A percentile compares a stretch with the other conserved stretches of the same genome.
phyloP scores from a whole-genome alignment of 2,113 vertebrate species.

The Chamaea fasciata region DNA sequence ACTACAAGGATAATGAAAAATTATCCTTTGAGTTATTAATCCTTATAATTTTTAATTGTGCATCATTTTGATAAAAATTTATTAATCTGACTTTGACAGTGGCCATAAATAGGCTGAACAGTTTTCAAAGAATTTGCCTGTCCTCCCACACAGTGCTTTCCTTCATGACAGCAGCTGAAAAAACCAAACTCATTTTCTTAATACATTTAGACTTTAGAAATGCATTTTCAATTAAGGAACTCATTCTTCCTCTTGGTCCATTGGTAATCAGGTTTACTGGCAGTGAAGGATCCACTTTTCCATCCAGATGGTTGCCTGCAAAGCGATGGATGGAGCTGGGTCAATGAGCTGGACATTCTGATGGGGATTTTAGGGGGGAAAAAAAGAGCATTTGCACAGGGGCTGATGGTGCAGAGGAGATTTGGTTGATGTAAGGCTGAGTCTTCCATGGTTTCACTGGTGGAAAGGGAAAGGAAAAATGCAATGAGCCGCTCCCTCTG shows the following conservation, averaged over 20 bases:
- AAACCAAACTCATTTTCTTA: slow-evolving; percentile 11
- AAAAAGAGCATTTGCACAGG: not conserved
- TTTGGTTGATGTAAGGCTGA: not conserved
- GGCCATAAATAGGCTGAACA: slow-evolving; percentile 39
- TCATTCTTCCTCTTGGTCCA: not conserved
- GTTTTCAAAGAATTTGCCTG: slow-evolving; percentile 39
- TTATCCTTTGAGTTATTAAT: not conserved
- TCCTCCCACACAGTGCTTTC: slow-evolving; percentile 48
- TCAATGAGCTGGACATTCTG: not conserved
- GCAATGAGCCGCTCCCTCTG: not conserved
- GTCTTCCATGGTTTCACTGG: not conserved
- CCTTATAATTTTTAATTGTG: not conserved
- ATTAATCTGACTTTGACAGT: slow-evolving; percentile 34
- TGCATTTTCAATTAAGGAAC: not conserved
- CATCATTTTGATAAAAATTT: not conserved
- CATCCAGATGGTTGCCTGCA: not conserved
- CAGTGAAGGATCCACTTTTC: not conserved
- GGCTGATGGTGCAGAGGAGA: not conserved
- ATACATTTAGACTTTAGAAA: slow-evolving; percentile 18
- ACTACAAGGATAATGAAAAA: not conserved
- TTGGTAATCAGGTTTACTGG: not conserved
- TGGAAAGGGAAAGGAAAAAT: not conserved
- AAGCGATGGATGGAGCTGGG: not conserved
- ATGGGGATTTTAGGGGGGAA: not conserved
- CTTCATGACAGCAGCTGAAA: slow-evolving; percentile 30